These are phyloP conservation scores for Aurelia coerulea DNA, from an alignment of 30 jellyfish, hydroid and myxozoan species.

Conservation along the genomic window DNA sequence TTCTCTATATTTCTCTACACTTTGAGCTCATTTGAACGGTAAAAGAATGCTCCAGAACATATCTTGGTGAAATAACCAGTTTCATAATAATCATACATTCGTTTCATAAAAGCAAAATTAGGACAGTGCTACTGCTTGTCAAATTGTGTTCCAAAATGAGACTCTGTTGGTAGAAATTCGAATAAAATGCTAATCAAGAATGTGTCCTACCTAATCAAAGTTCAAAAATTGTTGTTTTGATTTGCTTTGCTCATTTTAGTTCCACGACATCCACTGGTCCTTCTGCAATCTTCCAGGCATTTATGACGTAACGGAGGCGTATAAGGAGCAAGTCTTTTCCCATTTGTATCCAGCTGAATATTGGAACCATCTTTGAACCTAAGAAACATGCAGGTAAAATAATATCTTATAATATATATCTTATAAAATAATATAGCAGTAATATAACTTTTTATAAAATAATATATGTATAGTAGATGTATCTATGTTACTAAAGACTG, in stretches of 20 bases:
- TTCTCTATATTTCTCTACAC: too few relatives aligned
- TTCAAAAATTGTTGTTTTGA: background rate
- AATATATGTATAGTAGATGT: too few relatives aligned
- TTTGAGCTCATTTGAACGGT: too few relatives aligned
- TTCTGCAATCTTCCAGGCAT: conserved; percentile 85
- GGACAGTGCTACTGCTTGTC: background rate
- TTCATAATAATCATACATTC: too few relatives aligned
- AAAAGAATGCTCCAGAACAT: too few relatives aligned
- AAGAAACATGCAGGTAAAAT: too few relatives aligned
- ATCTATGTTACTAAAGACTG: too few relatives aligned
- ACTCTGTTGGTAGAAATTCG: background rate
- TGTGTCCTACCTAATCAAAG: conserved; percentile 17
- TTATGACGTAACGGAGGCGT: conserved; percentile 90
- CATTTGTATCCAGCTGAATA: conserved; percentile 97
- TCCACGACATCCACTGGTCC: conserved; percentile 55
- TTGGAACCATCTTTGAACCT: conserved; percentile 98
- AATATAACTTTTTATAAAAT: too few relatives aligned
- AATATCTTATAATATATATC: too few relatives aligned
- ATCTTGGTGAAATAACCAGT: too few relatives aligned
- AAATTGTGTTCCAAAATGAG: too few relatives aligned
- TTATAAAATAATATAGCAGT: too few relatives aligned
- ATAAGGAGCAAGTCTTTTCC: conserved; percentile 92
- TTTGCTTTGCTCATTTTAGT: background rate
- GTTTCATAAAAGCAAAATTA: background rate
- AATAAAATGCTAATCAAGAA: conserved; percentile 1